These are phyloP conservation scores for Epinotia nisella DNA, from an alignment of 2,888 invertebrate genomes.

Conservation along the genomic window DNA sequence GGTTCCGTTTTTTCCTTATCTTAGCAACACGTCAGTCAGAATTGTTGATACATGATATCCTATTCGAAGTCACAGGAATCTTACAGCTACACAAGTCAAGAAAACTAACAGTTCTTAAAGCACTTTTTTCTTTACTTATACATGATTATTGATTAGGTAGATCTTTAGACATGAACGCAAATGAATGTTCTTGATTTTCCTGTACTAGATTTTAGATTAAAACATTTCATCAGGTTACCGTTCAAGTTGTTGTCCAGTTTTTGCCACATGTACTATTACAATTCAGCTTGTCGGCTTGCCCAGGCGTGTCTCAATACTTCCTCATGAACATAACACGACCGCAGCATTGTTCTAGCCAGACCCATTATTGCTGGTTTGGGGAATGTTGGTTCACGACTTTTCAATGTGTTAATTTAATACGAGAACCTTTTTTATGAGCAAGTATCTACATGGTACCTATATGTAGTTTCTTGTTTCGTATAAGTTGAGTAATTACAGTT, in stretches of 20 bases:
- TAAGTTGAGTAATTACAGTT: conserved; percentile 17
- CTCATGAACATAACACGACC: conserved; percentile 52
- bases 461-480: conserved; percentile 18
- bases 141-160: neutral
- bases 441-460: conserved; percentile 4
- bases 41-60: neutral
- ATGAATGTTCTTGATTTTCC: neutral
- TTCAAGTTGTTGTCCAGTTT: neutral
- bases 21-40: no score
- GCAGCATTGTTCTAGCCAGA: conserved; percentile 53
- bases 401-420: conserved; percentile 8
- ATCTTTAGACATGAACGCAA: neutral
- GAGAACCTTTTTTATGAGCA: conserved; percentile 11
- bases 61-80: neutral
- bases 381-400: conserved; percentile 55
- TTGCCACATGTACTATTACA: conserved; percentile 10
- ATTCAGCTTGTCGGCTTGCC: conserved; percentile 20
- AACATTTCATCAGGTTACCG: neutral
- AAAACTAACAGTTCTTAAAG: no score
- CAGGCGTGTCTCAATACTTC: conserved; percentile 51
- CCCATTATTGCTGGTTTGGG: conserved; percentile 48
- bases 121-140: no score
- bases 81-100: no score
- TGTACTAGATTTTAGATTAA: neutral
- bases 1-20: no score